Conservation (phyloP, 2,797 vertebrate species). For the Threskiornis aethiopicus region DNA sequence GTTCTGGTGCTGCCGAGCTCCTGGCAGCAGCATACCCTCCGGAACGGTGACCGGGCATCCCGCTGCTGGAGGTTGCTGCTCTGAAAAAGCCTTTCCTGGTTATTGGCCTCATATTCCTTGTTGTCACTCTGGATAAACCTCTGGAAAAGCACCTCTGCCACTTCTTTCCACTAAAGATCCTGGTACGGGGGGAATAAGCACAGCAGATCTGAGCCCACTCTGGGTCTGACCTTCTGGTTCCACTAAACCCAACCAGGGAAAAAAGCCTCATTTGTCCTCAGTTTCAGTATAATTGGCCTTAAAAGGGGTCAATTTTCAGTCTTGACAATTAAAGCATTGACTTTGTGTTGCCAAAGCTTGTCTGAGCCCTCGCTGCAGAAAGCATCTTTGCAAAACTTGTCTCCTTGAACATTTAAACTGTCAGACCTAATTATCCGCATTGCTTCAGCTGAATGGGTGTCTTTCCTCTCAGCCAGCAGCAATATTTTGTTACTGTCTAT, state of each 20-base stretch:
- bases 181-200: neutral
- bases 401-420: constrained; percentile 55
- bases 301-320: constrained; percentile 49
- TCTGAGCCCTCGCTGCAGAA: constrained; percentile 16
- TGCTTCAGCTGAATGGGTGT: constrained; percentile 50
- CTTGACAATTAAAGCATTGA: constrained; percentile 6
- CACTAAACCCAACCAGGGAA: neutral
- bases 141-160: neutral
- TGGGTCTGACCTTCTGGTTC: neutral
- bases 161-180: neutral
- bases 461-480: constrained; percentile 42
- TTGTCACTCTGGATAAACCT: neutral
- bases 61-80: neutral
- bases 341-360: constrained; percentile 20
- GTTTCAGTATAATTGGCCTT: neutral
- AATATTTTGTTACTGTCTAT: constrained; percentile 32
- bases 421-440: constrained; percentile 44
- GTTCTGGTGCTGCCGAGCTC: neutral
- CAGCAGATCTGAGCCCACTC: neutral
- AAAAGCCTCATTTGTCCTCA: neutral
- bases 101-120: neutral
- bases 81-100: neutral
- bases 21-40: neutral
- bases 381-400: constrained; percentile 32
- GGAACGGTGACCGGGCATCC: neutral